phyloP scores from a whole-genome alignment of 2,113 vertebrate genomes.

The Brachypodius melanocephalos region DNA sequence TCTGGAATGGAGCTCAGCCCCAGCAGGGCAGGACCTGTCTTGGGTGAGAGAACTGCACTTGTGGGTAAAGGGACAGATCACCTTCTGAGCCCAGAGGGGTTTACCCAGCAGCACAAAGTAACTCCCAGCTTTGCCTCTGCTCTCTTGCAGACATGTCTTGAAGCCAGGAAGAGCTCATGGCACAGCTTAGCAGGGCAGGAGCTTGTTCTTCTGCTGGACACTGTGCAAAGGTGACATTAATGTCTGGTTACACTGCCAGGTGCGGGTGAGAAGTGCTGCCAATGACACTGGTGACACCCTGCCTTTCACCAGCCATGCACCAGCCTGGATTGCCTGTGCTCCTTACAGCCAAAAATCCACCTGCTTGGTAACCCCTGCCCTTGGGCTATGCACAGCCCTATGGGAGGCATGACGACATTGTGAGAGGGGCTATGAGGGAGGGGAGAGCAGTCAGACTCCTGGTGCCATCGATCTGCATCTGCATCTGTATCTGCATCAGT shows the following conservation, averaged over 20 bases:
- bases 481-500: neutral
- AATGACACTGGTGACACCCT: neutral
- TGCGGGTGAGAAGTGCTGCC: neutral
- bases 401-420: neutral
- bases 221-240: neutral
- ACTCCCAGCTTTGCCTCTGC: neutral
- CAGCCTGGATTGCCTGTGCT: neutral
- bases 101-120: rapidly evolving
- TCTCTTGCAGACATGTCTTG: neutral
- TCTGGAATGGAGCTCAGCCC: neutral
- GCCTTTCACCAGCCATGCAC: neutral
- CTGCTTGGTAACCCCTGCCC: neutral
- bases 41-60: rapidly evolving
- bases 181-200: neutral
- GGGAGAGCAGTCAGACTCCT: neutral
- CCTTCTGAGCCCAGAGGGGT: neutral
- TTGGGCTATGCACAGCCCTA: neutral
- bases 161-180: neutral
- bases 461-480: neutral
- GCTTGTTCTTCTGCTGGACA: neutral
- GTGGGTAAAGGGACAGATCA: neutral
- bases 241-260: neutral
- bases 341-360: neutral
- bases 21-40: neutral
- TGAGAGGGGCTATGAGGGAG: neutral